Evolutionary conservation across 2,113 vertebrate species (phyloP).

Genomic region (Paracanthobrama guichenoti): DNA sequence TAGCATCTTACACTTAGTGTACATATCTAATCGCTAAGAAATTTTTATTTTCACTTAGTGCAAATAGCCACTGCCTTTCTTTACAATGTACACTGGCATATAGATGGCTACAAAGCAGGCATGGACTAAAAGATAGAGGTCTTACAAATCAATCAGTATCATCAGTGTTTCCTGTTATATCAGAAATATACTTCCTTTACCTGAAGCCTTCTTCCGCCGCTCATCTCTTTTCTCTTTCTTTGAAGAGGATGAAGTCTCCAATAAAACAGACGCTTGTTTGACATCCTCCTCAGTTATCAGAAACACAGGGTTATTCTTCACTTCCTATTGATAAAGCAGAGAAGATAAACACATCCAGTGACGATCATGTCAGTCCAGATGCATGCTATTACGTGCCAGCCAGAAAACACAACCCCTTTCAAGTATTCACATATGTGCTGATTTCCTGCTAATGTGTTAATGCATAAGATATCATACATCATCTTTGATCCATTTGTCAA

Average conservation of each 20-base stretch:
- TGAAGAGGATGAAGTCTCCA: conserved; percentile 72
- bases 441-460: neutral
- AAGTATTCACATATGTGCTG: neutral
- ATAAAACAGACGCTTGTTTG: conserved; percentile 75
- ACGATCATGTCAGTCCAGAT: neutral
- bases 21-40: too few species aligned
- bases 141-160: neutral
- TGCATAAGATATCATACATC: neutral
- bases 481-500: too few species aligned
- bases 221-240: conserved; percentile 94
- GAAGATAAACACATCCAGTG: neutral
- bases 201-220: conserved; percentile 86
- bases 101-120: neutral
- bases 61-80: too few species aligned
- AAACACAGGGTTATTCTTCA: conserved; percentile 89
- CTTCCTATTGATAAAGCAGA: conserved; percentile 78
- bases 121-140: neutral
- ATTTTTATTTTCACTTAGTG: too few species aligned
- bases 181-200: conserved; percentile 63
- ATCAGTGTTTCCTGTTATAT: neutral
- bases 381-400: too few species aligned
- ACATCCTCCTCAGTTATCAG: conserved; percentile 92
- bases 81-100: neutral
- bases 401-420: too few species aligned
- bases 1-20: too few species aligned